Base-by-base conservation (phyloP, 2,113 vertebrate genomes). In the Bos taurus region DNA sequence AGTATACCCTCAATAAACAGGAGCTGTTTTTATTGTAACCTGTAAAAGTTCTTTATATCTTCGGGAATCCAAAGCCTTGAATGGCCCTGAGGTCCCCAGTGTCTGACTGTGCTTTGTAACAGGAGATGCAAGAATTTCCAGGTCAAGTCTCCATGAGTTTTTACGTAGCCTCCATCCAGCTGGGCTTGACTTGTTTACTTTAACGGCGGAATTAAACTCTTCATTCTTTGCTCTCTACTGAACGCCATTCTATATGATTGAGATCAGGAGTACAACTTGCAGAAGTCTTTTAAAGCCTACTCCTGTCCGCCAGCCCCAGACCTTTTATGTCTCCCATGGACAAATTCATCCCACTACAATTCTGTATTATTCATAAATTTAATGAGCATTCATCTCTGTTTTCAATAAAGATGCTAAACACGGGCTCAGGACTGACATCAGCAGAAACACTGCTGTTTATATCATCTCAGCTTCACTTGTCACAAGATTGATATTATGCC, bases 121-220 rank as follows among this genome's bases (percentile, higher is more conserved):
- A 88, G 84, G 84, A 90, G 30, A 48, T 62, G 25, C 36, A 62
- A 82, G 64, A 14, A 95, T 67, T 95, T 95, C 91, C 85, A 94
- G 90, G 88, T 85, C 52, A 89, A 92, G 77, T 56, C 81, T 87
- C 88, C 10, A 16, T 77, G 90, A 86, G 84, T 46, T 95, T 90
- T 90, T 93, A 96, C 46, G 33, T 85, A 92, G 78, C 94, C 60
- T 17, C 52, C 64, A 46, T 59, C 46, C 9, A 78, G 62, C 43
- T 82, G 74, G 71, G 83, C 40, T 90, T 64, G 74, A 52, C 57
- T 92, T 96, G 21, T 90, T 97, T 84, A 87, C 85, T 71, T 96
- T 71, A 83, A 97, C 40, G 48, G 57, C 17, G 81, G 40, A 97
- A 93, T 97, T 95, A 90, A 93, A 86, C 43, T 17, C 46, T 56